These are phyloP conservation scores for Cecropterus lyciades DNA, from an alignment of 1,140 invertebrate genomes.

Conservation along the genomic window DNA sequence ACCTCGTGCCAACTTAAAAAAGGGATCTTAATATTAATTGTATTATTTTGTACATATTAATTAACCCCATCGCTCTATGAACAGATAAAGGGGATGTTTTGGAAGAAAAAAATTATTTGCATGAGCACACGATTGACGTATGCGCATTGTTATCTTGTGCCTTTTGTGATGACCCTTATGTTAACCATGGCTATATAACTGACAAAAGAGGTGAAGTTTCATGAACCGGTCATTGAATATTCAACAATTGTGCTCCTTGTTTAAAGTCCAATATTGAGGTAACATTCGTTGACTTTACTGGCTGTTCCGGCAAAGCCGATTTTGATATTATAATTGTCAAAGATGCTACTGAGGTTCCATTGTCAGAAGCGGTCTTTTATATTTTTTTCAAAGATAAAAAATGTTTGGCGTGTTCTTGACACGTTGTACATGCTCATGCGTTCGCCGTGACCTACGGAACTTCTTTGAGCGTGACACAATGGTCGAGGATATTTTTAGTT, in stretches of 20 bases:
- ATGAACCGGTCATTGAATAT: constrained; percentile 51
- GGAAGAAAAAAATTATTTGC: constrained; percentile 82
- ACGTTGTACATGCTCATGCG: constrained; percentile 73
- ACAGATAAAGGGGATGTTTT: constrained; percentile 81
- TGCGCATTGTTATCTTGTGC: constrained; percentile 80
- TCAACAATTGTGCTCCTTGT: constrained; percentile 46
- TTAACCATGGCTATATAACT: constrained; percentile 62
- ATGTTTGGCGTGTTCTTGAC: constrained; percentile 83
- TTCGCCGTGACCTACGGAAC: constrained; percentile 81
- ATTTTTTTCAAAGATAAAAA: constrained; percentile 83
- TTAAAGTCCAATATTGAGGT: constrained; percentile 63
- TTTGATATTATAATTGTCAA: constrained; percentile 83
- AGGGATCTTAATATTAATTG: constrained; percentile 79
- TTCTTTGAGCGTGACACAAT: constrained; percentile 82
- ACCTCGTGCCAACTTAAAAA: constrained; percentile 76
- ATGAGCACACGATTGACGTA: constrained; percentile 83
- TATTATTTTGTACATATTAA: constrained; percentile 82
- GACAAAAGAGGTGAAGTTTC: constrained; percentile 54
- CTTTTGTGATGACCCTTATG: constrained; percentile 83
- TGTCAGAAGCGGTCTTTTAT: constrained; percentile 78
- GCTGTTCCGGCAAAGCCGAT: constrained; percentile 47
- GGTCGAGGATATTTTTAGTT: constrained; percentile 81
- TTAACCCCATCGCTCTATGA: constrained; percentile 79
- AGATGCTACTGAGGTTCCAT: constrained; percentile 81
- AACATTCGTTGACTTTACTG: constrained; percentile 52